Evolutionary conservation across 2,797 vertebrate genomes (phyloP), one percentile per base, ranked within the genome.

Genomic region (Pyrrhura leucotis): DNA sequence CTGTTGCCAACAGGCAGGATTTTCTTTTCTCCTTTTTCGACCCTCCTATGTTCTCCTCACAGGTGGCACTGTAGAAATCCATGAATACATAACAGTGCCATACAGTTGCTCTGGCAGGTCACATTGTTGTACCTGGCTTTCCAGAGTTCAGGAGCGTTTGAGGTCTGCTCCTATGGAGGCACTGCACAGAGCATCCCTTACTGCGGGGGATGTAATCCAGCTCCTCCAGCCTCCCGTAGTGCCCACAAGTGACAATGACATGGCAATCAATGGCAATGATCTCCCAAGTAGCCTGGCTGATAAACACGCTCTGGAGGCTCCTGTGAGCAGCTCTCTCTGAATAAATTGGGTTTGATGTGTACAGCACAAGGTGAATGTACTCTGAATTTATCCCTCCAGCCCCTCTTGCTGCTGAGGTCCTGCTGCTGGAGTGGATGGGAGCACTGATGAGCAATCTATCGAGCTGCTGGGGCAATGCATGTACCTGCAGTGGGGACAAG

Each of bases 251-350:
- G 95, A 96, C 95, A 95, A 84, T 82, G 94, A 91, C 94, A 73
- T 6, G 90, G 83, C 90, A 94, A 94, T 97, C 95, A 69, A 94
- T 95, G 90, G 90, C 91, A 89, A 78, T 74, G 93, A 94, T 94
- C 85, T 94, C 94, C 85, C 81, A 21, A 82, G 93, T 47, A 90
- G 85, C 83, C 83, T 9, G 21, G 67, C 94, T 93, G 90, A 95
- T 79, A 94, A 91, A 96, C 95, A 86, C 3, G 10, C 71, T 90
- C 74, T 59, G 5, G 1, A 59, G 82, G 88, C 77, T 40, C 73
- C 94, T 53, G 79, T 7, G 10, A 88, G 85, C 71, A 0, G 85
- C 90, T 75, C 7, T 16, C 63, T 81, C 74, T 22, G 83, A 91
- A 95, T 91, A 88, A 94, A 95, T 85, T 39, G 62, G 80, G 28